Evolutionary conservation across 1,140 invertebrate species (phyloP).

Genomic region (Bombus vancouverensis): DNA sequence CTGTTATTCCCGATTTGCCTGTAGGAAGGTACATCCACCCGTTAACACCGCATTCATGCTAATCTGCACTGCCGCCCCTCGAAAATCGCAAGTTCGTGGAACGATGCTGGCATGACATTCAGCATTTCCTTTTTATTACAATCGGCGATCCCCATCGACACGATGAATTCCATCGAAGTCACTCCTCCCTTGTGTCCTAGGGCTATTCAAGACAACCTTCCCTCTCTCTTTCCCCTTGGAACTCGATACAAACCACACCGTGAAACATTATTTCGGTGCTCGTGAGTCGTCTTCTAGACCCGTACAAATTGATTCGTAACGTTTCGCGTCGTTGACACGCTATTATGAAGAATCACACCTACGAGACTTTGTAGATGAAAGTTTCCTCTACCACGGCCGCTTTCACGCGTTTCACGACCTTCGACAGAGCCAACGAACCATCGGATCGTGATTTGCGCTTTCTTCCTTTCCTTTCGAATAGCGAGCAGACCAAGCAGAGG

Average conservation of each 20-base stretch:
- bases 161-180: slow-evolving; percentile 14
- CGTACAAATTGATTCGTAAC: slow-evolving; percentile 53
- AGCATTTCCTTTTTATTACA: slow-evolving; percentile 7
- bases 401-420: slow-evolving; percentile 29
- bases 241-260: background rate
- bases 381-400: background rate
- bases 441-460: slow-evolving; percentile 35
- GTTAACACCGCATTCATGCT: background rate
- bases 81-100: slow-evolving; percentile 15
- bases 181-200: slow-evolving; percentile 2
- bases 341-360: slow-evolving; percentile 49
- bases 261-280: slow-evolving; percentile 15
- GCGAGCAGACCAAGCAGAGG: background rate
- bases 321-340: slow-evolving; percentile 52
- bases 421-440: background rate
- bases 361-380: slow-evolving; percentile 17
- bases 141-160: background rate
- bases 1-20: background rate
- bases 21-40: background rate
- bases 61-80: background rate
- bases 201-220: background rate
- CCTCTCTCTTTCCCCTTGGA: background rate
- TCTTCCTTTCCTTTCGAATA: background rate
- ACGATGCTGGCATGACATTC: slow-evolving; percentile 23
- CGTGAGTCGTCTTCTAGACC: background rate